Base-by-base conservation (phyloP, 1,140 invertebrate genomes). In the Potamilus streckersoni region DNA sequence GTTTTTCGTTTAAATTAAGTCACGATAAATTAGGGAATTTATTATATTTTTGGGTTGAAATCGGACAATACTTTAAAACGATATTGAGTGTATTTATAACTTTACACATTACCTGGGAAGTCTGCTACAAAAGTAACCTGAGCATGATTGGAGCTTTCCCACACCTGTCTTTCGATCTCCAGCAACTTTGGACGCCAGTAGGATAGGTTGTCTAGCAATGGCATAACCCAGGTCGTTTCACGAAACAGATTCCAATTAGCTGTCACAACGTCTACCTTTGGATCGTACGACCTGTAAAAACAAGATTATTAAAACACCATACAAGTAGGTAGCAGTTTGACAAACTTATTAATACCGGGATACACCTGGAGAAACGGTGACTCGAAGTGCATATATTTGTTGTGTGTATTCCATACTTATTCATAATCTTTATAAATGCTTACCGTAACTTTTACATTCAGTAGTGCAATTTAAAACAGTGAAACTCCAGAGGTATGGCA, bases 71-170 rank as follows among this genome's bases (percentile, higher is more conserved):
- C 38, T 49, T 49, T 49, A 49, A 49, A 49, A 49, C 38, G 38
- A 49, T 0, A 49, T 49, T 49, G 38, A 49, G 5, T 49, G 38
- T 49, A 49, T 49, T 49, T 11, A 49, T 49, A 49, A 49, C 6
- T 49, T 49, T 6, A 49, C 38, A 20, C 11, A 70, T 61, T 90
- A 92, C 94, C 95, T 68, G 96, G 95, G 91, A 96, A 97, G 90
- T 97, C 96, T 3, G 96, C 95, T 1, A 97, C 92, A 89, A 97
- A 98, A 8, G 96, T 88, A 0, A 96, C 94, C 84, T 96, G 94
- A 16, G 92, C 82, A 60, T 80, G 71, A 59, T 79, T 84, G 66
- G 69, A 79, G 93, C 70, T 74, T 17, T 76, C 65, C 60, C 73
- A 60, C 0, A 96, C 92, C 8, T 94, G 90, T 16, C 92, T 87